phyloP scores from a whole-genome alignment of 2,797 vertebrate genomes.

The Neomorphus geoffroyi region DNA sequence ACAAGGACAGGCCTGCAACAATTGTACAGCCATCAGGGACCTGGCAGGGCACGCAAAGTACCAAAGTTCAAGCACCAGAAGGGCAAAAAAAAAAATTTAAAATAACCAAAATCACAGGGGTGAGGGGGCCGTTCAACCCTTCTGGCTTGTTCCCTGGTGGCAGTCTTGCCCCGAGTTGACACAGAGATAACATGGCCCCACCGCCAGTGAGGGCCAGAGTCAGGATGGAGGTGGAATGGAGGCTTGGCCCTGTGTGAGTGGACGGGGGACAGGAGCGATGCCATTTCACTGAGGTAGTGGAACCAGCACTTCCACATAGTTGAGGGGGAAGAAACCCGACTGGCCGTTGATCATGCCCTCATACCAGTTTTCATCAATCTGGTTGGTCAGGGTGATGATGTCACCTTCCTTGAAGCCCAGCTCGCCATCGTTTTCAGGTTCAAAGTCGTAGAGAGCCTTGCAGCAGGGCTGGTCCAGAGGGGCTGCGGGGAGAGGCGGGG shows the following conservation, averaged over 20 bases:
- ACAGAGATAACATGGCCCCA: background rate
- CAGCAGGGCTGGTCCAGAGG: slow-evolving; percentile 93
- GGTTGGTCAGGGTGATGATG: slow-evolving; percentile 96
- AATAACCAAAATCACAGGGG: background rate
- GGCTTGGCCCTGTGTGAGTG: background rate
- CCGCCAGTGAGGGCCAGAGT: background rate
- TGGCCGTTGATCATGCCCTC: slow-evolving; percentile 95
- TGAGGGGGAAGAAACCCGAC: slow-evolving; percentile 97
- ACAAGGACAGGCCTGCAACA: background rate
- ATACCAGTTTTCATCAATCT: slow-evolving; percentile 99
- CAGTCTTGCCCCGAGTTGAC: background rate
- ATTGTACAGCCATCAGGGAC: background rate
- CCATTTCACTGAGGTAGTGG: slow-evolving; percentile 88
- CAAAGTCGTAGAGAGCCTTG: slow-evolving; percentile 96
- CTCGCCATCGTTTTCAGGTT: slow-evolving; percentile 96
- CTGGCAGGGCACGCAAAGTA: background rate
- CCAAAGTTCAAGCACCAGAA: slow-evolving; percentile 55
- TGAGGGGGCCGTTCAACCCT: background rate
- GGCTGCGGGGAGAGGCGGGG: background rate
- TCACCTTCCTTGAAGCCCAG: slow-evolving; percentile 96
- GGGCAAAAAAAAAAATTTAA: background rate
- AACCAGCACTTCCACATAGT: slow-evolving; percentile 96
- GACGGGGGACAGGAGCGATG: background rate
- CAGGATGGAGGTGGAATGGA: background rate
- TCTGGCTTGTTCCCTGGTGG: slow-evolving; percentile 54